Evolutionary conservation across 2,888 invertebrate species (phyloP).

Genomic region (Eupithecia subumbrata): DNA sequence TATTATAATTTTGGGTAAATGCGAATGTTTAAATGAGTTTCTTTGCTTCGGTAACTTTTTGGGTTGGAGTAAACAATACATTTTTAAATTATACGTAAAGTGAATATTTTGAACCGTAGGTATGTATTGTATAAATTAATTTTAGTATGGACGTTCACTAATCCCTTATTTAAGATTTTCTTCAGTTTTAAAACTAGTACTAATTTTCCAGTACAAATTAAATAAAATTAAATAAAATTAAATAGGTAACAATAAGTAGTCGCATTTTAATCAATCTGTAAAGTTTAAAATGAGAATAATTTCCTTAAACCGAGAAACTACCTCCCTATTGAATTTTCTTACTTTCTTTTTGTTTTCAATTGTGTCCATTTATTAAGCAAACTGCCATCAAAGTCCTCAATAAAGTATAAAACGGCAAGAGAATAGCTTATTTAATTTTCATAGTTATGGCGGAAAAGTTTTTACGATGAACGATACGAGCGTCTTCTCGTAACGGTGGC

Average conservation of each 20-base stretch:
- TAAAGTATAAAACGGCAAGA: conserved; percentile 16
- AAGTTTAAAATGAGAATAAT: no score
- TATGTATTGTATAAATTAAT: neutral
- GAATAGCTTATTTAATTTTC: conserved; percentile 62
- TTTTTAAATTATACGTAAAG: conserved; percentile 15
- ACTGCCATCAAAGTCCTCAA: neutral
- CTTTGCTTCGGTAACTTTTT: conserved; percentile 36
- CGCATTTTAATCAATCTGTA: no score
- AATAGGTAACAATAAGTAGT: no score
- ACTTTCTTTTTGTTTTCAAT: neutral
- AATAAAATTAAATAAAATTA: no score
- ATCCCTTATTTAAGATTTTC: no score
- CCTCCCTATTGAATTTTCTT: no score
- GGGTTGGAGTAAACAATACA: conserved; percentile 28
- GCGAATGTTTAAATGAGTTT: conserved; percentile 44
- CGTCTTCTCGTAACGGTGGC: conserved; percentile 45
- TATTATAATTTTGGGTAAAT: conserved; percentile 45
- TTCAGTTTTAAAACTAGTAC: no score
- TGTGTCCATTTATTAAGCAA: neutral
- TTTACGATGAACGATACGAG: conserved; percentile 75
- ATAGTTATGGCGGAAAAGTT: conserved; percentile 67
- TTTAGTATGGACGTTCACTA: no score
- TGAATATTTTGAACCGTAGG: neutral
- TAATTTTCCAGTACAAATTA: no score
- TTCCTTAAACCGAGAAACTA: neutral